Conservation (phyloP, 2,888 invertebrate species). For the Hetaerina titia region DNA sequence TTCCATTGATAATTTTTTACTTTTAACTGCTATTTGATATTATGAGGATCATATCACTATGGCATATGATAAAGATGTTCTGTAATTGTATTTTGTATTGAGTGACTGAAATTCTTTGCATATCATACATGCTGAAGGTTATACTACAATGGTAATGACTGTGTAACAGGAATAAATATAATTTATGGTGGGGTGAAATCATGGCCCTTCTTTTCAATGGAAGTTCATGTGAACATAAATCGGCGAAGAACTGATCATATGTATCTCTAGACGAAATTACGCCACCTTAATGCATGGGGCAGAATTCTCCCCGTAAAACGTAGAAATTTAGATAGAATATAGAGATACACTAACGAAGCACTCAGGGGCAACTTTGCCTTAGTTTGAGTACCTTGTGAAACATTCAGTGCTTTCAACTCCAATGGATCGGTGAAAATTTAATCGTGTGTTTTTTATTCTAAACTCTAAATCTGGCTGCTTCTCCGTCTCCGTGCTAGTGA, state of each 20-base stretch:
- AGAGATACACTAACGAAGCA: neutral
- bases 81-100: too few species aligned
- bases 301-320: neutral
- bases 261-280: neutral
- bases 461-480: neutral
- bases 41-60: too few species aligned
- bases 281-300: neutral
- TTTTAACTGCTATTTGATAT: too few species aligned
- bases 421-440: neutral
- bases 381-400: neutral
- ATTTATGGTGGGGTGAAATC: too few species aligned
- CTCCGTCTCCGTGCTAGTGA: neutral
- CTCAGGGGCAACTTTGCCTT: neutral
- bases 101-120: too few species aligned
- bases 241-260: neutral
- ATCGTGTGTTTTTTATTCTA: neutral
- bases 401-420: neutral
- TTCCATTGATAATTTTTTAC: too few species aligned
- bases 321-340: neutral
- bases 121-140: too few species aligned
- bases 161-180: too few species aligned
- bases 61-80: too few species aligned
- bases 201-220: too few species aligned
- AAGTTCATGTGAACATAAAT: too few species aligned
- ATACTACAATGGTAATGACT: too few species aligned